Base-by-base conservation (phyloP, 2,113 vertebrate genomes). In the Psettodes erumei region DNA sequence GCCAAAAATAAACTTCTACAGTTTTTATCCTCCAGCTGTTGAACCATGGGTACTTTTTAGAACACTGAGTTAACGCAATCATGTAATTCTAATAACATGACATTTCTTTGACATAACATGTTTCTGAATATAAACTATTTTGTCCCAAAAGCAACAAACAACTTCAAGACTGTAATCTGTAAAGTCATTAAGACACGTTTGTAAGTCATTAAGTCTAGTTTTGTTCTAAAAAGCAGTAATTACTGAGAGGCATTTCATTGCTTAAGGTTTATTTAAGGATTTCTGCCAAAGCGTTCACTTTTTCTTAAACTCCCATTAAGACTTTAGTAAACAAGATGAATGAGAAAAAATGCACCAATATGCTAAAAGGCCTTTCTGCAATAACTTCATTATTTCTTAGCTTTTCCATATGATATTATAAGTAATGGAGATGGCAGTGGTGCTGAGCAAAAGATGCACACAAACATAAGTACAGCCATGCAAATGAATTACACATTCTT, bases 201-300 rank as follows among this genome's bases (percentile, higher is more conserved):
- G n/a, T n/a, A n/a, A n/a, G n/a, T n/a, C n/a, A n/a, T n/a, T n/a
- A n/a, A n/a, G 8, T 65, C 21, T 35, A 12, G 15, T 28, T 64
- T 64, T 47, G 11, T 18, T 47, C 2, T 28, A 38, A 18, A 65
- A 58, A 7, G 45, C 68, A 16, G 3, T 21, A 15, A 53, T 27
- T 32, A 54, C 23, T 45, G 37, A 62, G 23, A 54, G 47, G 2
- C 30, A n/a, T 51, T 42, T 35, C 45, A 60, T 53, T 53, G 23
- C 28, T 18, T 18, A 6, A n/a, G 30, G 18, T 65, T 51, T 51
- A 50, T 60, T 53, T 21, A 33, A 48, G 4, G 7, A n/a, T 77
- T 71, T 48, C 43, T 47, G 61, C 19, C 21, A 43, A 75, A 71
- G 33, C n/a, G 19, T n/a, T n/a, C n/a, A n/a, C n/a, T n/a, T n/a